Percentiles rank a stretch among this genome's conserved stretches.
Evolutionary conservation across 1,140 invertebrate genomes (phyloP).

Genomic region (Drosophila parvula): DNA sequence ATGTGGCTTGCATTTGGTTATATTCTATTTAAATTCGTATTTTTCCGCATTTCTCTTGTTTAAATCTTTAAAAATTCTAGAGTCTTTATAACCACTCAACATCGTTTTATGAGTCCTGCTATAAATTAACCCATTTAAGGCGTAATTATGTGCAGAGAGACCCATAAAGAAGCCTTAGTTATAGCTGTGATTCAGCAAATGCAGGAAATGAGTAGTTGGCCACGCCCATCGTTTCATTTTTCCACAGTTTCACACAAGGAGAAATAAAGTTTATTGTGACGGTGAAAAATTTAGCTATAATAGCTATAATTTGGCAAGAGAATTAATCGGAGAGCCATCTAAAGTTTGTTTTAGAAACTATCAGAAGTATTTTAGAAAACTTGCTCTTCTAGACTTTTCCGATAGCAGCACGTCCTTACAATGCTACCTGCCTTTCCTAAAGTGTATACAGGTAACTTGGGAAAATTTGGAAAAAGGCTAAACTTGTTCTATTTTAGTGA

Average conservation of each 20-base stretch:
- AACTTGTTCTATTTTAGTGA: too few relatives aligned
- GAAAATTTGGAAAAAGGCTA: too few relatives aligned
- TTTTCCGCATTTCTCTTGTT: background rate
- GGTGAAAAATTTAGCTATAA: background rate
- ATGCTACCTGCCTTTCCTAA: too few relatives aligned
- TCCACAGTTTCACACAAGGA: background rate
- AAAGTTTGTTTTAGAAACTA: too few relatives aligned
- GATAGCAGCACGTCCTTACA: too few relatives aligned
- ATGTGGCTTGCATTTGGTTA: background rate
- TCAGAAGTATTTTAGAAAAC: too few relatives aligned
- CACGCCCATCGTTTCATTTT: background rate
- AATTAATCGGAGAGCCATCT: too few relatives aligned
- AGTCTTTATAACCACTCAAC: background rate
- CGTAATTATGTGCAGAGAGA: constrained; percentile 31
- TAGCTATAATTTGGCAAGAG: too few relatives aligned
- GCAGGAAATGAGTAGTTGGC: constrained; percentile 6
- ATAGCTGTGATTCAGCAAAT: constrained; percentile 8
- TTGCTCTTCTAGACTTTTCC: too few relatives aligned
- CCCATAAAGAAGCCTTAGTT: constrained; percentile 10
- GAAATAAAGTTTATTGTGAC: background rate
- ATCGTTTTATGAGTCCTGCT: constrained; percentile 14
- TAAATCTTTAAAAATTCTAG: background rate
- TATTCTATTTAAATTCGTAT: background rate
- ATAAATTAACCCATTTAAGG: constrained; percentile 36
- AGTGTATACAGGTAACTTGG: too few relatives aligned